Evolutionary conservation across 2,113 vertebrate genomes (phyloP).

Genomic region (Puffinus mauretanicus): DNA sequence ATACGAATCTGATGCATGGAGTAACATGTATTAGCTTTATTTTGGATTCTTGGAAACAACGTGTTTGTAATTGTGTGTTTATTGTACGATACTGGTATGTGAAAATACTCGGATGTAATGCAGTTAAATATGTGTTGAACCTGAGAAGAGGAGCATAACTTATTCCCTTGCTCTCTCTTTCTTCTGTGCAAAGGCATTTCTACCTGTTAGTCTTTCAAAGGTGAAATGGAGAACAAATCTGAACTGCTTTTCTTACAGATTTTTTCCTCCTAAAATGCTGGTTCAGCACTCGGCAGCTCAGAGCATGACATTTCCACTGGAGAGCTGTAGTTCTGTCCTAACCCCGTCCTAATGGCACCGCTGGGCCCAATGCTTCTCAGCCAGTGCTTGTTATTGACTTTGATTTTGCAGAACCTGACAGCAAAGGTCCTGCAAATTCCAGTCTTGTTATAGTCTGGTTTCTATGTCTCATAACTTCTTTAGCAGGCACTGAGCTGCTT

Average conservation of each 20-base stretch:
- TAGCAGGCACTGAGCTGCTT: not conserved
- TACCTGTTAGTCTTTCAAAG: not conserved
- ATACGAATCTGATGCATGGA: not conserved
- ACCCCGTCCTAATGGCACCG: fast-evolving
- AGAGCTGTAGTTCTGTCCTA: not conserved
- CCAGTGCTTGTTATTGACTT: not conserved
- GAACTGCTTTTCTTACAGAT: not conserved
- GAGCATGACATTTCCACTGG: not conserved
- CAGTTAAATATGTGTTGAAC: not conserved
- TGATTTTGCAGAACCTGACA: not conserved
- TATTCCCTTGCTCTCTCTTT: not conserved
- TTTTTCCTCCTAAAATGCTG: not conserved
- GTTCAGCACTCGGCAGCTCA: not conserved
- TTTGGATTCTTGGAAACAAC: not conserved
- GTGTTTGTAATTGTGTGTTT: not conserved
- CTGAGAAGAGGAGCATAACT: not conserved
- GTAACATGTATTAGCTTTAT: not conserved
- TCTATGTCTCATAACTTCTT: not conserved
- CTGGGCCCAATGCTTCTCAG: not conserved
- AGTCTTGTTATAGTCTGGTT: not conserved
- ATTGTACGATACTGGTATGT: not conserved
- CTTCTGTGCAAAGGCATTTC: not conserved
- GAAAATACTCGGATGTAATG: not conserved
- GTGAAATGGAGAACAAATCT: not conserved
- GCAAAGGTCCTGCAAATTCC: not conserved